These are phyloP conservation scores for Cantharis rufa DNA, from an alignment of 2,888 invertebrate species.

Conservation along the genomic window DNA sequence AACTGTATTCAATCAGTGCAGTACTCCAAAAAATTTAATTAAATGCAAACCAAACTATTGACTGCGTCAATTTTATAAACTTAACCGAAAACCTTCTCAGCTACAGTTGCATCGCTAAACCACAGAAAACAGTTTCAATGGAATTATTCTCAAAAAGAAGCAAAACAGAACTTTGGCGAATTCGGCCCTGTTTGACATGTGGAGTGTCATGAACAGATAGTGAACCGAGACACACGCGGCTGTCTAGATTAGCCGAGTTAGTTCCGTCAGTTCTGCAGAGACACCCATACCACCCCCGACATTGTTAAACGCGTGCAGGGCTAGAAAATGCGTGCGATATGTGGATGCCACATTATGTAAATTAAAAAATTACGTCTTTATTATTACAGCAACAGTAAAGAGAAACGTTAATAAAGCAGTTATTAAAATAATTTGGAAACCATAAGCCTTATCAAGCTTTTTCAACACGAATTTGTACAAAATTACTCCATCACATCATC, in stretches of 20 bases:
- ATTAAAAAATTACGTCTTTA: slow-evolving; percentile 10
- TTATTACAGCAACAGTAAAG: not conserved
- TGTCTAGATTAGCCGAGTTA: slow-evolving; percentile 40
- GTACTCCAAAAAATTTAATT: not conserved
- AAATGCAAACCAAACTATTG: not conserved
- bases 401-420: not conserved
- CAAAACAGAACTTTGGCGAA: not conserved
- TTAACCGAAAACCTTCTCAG: not conserved
- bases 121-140: not conserved
- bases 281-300: slow-evolving; percentile 24
- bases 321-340: slow-evolving; percentile 12
- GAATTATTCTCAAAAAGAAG: not conserved
- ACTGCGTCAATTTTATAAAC: not conserved
- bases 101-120: not conserved
- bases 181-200: slow-evolving; percentile 29
- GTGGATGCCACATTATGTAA: slow-evolving; percentile 21
- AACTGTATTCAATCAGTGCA: slow-evolving; percentile 24
- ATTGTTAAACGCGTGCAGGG: slow-evolving; percentile 14
- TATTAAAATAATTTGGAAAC: not conserved
- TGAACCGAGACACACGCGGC: slow-evolving; percentile 38
- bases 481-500: not conserved
- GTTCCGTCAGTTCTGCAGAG: slow-evolving; percentile 35
- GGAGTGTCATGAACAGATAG: slow-evolving; percentile 41
- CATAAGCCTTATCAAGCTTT: not conserved
- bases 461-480: not conserved